phyloP scores from a whole-genome alignment of 2,888 invertebrate genomes.

The Drosophila mettleri region DNA sequence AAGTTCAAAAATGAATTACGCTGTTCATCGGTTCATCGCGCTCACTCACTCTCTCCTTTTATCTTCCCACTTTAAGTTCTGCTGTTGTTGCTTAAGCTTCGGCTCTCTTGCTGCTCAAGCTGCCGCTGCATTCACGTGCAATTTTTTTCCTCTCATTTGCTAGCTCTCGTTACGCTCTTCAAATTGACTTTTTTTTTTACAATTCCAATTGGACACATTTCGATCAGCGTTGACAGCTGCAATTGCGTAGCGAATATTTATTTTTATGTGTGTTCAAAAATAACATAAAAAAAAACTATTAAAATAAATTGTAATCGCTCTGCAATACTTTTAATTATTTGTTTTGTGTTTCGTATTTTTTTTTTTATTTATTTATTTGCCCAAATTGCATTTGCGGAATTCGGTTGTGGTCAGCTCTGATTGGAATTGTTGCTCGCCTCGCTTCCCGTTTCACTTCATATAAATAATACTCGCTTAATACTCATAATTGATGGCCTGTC shows the following conservation, averaged over 20 bases:
- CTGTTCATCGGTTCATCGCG: constrained; percentile 11
- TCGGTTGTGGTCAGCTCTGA: constrained; percentile 66
- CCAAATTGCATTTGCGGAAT: constrained; percentile 21
- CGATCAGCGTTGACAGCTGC: constrained; percentile 34
- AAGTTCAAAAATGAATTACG: constrained; percentile 69
- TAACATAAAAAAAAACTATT: constrained; percentile 26
- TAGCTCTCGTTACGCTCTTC: constrained; percentile 45
- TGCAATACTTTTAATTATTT: constrained; percentile 36
- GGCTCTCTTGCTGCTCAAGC: constrained; percentile 18
- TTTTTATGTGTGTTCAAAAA: background rate
- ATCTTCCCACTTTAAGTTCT: background rate
- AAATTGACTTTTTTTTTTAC: constrained; percentile 41
- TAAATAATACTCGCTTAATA: constrained; percentile 55
- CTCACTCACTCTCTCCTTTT: background rate
- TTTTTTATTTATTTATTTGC: constrained; percentile 8
- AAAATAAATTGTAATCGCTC: constrained; percentile 26
- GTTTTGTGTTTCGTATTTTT: background rate
- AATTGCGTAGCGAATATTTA: constrained; percentile 36
- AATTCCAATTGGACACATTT: constrained; percentile 23
- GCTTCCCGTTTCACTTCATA: constrained; percentile 23
- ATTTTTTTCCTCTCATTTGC: background rate
- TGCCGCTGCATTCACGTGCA: constrained; percentile 15
- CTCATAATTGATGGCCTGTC: constrained; percentile 73
- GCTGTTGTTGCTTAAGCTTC: background rate
- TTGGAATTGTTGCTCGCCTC: constrained; percentile 62